These are phyloP conservation scores for Clarias pachynema DNA, from an alignment of 2,797 vertebrate species.

Conservation along the genomic window DNA sequence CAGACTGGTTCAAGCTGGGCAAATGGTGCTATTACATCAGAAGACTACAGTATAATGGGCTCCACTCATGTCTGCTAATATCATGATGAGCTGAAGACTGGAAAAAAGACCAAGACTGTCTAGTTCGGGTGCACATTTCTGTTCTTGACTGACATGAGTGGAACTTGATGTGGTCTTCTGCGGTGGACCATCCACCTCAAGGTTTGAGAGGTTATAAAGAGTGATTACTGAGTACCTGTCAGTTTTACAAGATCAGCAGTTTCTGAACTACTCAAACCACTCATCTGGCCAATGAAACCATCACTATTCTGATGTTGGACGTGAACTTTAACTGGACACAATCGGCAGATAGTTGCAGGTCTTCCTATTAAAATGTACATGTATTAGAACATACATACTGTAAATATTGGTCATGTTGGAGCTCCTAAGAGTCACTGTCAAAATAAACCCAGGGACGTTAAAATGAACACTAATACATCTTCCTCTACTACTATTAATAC, in stretches of 20 bases:
- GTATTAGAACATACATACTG: background rate
- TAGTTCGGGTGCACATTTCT: background rate
- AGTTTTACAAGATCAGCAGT: background rate
- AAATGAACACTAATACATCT: background rate
- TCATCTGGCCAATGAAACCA: background rate
- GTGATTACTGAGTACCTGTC: background rate
- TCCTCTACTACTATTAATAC: background rate
- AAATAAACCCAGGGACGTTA: background rate
- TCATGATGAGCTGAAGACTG: background rate
- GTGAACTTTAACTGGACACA: background rate
- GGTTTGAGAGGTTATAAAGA: background rate
- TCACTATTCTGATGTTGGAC: background rate
- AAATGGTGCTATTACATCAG: background rate
- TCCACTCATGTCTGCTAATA: background rate
- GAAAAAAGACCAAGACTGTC: background rate
- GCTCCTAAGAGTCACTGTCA: background rate
- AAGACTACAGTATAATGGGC: background rate
- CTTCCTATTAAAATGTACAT: background rate
- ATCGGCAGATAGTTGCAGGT: background rate
- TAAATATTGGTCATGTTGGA: background rate
- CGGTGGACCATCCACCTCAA: background rate
- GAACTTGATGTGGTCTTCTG: background rate
- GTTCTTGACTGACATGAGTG: background rate
- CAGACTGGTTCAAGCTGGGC: background rate
- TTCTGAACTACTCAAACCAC: background rate